Conservation (phyloP, 2,888 invertebrate genomes). For the Tillus elongatus region DNA sequence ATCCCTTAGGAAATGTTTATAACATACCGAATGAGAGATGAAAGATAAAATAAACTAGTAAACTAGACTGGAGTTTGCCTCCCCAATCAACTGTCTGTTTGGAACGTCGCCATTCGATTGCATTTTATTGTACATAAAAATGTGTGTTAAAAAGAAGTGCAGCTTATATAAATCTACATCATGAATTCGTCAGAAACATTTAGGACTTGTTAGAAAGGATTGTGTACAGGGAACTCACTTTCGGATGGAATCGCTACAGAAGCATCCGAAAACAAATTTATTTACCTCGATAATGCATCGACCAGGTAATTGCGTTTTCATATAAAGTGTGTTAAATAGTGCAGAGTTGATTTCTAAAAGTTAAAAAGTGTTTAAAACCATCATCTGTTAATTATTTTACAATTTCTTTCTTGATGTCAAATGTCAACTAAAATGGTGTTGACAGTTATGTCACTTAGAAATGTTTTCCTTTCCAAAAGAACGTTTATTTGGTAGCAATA, state of each 20-base stretch:
- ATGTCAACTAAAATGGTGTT: slow-evolving; percentile 38
- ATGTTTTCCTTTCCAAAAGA: slow-evolving; percentile 31
- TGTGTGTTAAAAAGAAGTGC: slow-evolving; percentile 32
- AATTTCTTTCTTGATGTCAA: no score
- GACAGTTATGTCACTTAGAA: slow-evolving; percentile 40
- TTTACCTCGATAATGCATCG: slow-evolving; percentile 37
- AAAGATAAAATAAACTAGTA: slow-evolving; percentile 32
- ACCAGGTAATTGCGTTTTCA: slow-evolving; percentile 32
- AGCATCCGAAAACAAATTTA: slow-evolving; percentile 39
- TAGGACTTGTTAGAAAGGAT: slow-evolving; percentile 13
- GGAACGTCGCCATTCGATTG: slow-evolving; percentile 42
- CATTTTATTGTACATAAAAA: slow-evolving; percentile 36
- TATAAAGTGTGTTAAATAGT: no score
- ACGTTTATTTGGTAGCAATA: slow-evolving; percentile 25
- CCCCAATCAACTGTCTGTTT: slow-evolving; percentile 42
- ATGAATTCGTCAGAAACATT: neutral
- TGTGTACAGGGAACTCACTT: slow-evolving; percentile 18
- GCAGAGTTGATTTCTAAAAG: slow-evolving; percentile 26
- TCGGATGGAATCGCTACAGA: slow-evolving; percentile 35
- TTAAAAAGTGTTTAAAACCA: slow-evolving; percentile 25
- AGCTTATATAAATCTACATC: slow-evolving; percentile 16
- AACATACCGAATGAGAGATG: slow-evolving; percentile 20
- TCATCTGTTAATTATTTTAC: no score
- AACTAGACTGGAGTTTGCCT: slow-evolving; percentile 42
- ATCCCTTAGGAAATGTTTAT: slow-evolving; percentile 15